Evolutionary conservation across 2,888 invertebrate species (phyloP).

Genomic region (Amblyjoppa fuscipennis): DNA sequence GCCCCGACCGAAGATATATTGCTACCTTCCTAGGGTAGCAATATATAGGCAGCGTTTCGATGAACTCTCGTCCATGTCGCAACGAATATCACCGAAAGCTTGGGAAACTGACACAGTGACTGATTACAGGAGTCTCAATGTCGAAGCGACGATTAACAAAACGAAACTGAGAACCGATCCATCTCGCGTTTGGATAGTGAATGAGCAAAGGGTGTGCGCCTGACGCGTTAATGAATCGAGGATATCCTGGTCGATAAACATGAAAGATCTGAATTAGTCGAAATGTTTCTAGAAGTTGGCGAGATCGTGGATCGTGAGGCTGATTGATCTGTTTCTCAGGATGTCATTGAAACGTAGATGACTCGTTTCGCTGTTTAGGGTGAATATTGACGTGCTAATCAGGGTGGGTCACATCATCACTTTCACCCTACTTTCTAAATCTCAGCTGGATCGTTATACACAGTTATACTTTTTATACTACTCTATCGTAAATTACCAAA

Average conservation of each 20-base stretch:
- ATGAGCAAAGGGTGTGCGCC: constrained; percentile 1
- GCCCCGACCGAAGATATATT: constrained; percentile 58
- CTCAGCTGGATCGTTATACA: too few relatives aligned
- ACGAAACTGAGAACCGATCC: constrained; percentile 7
- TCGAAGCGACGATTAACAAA: constrained; percentile 54
- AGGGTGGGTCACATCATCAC: too few relatives aligned
- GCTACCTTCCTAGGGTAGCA: neutral
- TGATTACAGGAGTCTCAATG: constrained; percentile 47
- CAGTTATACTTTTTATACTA: neutral
- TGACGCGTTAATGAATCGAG: neutral
- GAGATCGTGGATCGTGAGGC: neutral
- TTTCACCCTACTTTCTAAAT: too few relatives aligned
- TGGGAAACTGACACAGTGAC: constrained; percentile 44
- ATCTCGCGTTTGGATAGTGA: neutral
- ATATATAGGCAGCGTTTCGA: constrained; percentile 3
- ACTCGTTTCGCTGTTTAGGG: neutral
- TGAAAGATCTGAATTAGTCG: constrained; percentile 7
- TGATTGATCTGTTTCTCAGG: neutral
- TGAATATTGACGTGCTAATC: too few relatives aligned
- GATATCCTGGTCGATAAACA: constrained; percentile 3
- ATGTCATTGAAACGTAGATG: neutral
- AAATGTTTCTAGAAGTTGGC: neutral
- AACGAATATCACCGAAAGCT: constrained; percentile 44
- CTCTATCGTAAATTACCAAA: neutral
- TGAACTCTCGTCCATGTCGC: constrained; percentile 51